Conservation (phyloP, 2,797 vertebrate genomes). For the Petrocephalus sullivani region DNA sequence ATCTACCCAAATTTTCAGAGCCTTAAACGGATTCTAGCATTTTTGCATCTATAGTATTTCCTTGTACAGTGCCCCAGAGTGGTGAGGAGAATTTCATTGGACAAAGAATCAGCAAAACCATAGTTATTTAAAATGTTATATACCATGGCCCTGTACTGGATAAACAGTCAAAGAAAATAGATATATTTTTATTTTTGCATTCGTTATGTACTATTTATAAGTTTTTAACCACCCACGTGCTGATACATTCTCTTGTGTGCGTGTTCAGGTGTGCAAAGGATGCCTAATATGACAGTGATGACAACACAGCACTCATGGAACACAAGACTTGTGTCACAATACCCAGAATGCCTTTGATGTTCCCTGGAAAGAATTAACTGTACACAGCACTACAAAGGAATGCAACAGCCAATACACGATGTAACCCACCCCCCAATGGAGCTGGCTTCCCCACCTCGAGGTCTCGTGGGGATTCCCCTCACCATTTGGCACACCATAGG, state of each 20-base stretch:
- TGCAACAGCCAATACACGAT: background rate
- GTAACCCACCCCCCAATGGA: background rate
- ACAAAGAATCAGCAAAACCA: background rate
- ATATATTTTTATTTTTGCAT: no score
- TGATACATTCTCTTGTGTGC: background rate
- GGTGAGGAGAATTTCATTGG: background rate
- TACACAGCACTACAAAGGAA: background rate
- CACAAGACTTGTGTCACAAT: background rate
- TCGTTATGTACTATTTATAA: background rate
- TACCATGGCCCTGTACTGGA: background rate
- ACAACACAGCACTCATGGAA: background rate
- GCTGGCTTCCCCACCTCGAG: background rate
- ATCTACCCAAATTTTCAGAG: background rate
- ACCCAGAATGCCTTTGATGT: slow-evolving; percentile 7
- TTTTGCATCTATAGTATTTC: background rate
- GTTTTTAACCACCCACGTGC: background rate
- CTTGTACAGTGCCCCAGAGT: background rate
- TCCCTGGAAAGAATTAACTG: background rate
- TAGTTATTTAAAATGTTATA: background rate
- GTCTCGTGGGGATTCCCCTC: background rate
- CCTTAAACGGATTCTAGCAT: background rate
- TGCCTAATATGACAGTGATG: background rate
- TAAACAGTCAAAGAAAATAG: background rate
- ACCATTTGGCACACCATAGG: background rate
- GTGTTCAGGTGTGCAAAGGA: background rate